These are phyloP conservation scores for Rhopilema esculentum DNA, from an alignment of 30 jellyfish, hydroid and myxozoan genomes.

Conservation along the genomic window DNA sequence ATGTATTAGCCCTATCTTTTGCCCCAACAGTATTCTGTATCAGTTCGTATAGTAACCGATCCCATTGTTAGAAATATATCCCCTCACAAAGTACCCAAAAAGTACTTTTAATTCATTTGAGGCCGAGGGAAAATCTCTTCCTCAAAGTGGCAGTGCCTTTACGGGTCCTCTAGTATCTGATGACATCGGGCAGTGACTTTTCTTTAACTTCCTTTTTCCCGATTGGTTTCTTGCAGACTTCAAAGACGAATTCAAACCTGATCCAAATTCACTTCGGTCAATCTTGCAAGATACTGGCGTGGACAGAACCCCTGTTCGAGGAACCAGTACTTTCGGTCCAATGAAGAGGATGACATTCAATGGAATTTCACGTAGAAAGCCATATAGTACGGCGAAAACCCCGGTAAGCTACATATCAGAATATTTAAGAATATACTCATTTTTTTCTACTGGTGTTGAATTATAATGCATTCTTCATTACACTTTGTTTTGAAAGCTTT, in stretches of 20 bases:
- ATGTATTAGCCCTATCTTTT: too few relatives aligned
- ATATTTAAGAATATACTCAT: neutral
- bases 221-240: conserved; percentile 12
- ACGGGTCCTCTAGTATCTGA: neutral
- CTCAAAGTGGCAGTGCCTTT: neutral
- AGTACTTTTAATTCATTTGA: too few relatives aligned
- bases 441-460: neutral
- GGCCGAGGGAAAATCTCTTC: neutral
- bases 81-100: too few relatives aligned
- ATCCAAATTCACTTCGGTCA: conserved; percentile 9
- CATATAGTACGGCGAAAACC: neutral
- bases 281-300: conserved; percentile 23
- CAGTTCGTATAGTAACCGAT: too few relatives aligned
- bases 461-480: too few relatives aligned
- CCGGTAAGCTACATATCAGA: neutral
- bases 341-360: conserved; percentile 23
- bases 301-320: conserved; percentile 27
- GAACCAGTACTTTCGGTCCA: conserved; percentile 30
- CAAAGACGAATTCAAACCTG: conserved; percentile 32
- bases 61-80: too few relatives aligned
- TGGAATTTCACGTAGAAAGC: conserved; percentile 29
- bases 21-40: too few relatives aligned
- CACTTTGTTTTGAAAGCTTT: too few relatives aligned
- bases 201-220: neutral
- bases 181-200: neutral